Base-by-base conservation (phyloP, 2,797 vertebrate genomes). In the Rousettus madagascariensis region DNA sequence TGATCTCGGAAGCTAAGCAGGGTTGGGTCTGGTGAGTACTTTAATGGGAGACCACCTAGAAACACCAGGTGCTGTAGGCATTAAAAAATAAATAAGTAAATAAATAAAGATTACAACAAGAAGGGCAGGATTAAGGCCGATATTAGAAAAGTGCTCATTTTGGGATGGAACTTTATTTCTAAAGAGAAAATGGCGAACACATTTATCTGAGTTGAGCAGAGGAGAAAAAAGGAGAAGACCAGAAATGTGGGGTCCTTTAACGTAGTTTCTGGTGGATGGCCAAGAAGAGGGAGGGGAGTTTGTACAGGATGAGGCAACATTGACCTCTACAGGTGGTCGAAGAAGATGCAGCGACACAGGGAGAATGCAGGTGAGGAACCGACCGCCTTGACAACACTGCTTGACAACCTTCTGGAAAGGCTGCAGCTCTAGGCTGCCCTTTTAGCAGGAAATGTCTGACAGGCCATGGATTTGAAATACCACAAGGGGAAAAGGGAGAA, bases 131-230 rank as follows among this genome's bases (percentile, higher is more conserved):
- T n/a, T 86, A 82, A 86, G 83, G 61, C 28, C 2, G n/a, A 28
- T 28, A 5, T 51, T 30, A 69, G 20, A 66, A 53, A 90, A 63
- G 2, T 36, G 28, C 4, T 95, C 22, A 17, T 13, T 36, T 95
- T 83, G 13, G 33, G 30, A 46, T 46, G 38, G 82, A 90, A 3
- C n/a, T 66, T 65, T 66, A 24, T 38, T 92, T 94, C n/a, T 41
- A 90, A 84, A 41, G 57, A 90, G 17, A 77, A 82, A 86, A 51
- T 1, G 59, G 63, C 12, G 43, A 66, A 10, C 3, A 65, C 83
- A 65, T 80, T 13, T 36, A 41, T 88, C 6, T 49, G 12, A 63
- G 41, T 49, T 82, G 36, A 57, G 8, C 7, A 71, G 69, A 86
- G 5, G 38, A 80, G 30, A 82, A 84, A 41, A 61, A 55, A 22